A percentile compares a stretch with the other conserved stretches of the same genome.
phyloP scores from a whole-genome alignment of 2,797 vertebrate genomes.

The Gymnocypris eckloni region DNA sequence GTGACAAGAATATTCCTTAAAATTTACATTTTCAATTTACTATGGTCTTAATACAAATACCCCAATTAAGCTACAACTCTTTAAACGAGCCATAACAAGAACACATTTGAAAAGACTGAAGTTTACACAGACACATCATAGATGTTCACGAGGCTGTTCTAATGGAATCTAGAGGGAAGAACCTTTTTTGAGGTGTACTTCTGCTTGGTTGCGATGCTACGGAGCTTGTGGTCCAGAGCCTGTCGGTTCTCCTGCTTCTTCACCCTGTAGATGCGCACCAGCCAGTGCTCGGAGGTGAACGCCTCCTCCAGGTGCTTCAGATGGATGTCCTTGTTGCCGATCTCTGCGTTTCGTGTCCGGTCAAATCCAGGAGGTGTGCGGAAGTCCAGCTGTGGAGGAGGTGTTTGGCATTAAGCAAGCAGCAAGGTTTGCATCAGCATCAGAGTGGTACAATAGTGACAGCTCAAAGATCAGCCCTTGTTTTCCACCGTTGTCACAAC shows the following conservation, averaged over 20 bases:
- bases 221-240: conserved; percentile 91
- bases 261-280: conserved; percentile 99
- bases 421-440: background rate
- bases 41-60: background rate
- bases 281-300: conserved; percentile 99
- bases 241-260: conserved; percentile 96
- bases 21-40: background rate
- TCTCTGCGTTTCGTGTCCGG: conserved; percentile 96
- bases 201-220: conserved; percentile 91
- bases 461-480: background rate
- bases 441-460: background rate
- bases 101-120: background rate
- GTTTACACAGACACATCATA: background rate
- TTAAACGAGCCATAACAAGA: background rate
- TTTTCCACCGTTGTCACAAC: background rate
- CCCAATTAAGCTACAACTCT: background rate
- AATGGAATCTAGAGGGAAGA: conserved; percentile 32
- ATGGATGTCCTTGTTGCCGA: conserved; percentile 99
- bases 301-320: conserved; percentile 99
- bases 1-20: background rate
- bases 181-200: conserved; percentile 99
- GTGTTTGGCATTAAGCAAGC: background rate
- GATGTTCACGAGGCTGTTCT: background rate
- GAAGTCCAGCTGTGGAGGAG: conserved; percentile 89
- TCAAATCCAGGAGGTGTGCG: conserved; percentile 98